phyloP scores from a whole-genome alignment of 2,888 invertebrate genomes.

The Morinoia aosen region DNA sequence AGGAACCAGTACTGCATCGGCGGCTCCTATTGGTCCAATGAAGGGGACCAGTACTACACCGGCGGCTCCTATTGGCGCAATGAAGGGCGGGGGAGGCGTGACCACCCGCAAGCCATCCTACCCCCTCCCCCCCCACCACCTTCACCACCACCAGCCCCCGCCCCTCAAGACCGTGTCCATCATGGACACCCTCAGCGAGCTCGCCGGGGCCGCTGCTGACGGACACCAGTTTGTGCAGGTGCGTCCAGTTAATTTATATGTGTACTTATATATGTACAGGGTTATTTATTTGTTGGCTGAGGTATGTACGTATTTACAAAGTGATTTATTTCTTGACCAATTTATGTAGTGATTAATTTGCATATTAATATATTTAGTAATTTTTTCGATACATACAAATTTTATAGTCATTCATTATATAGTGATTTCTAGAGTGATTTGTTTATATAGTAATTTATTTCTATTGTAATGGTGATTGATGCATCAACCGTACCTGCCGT shows the following conservation, averaged over 20 bases:
- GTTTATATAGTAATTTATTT: no score
- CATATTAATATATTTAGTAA: no score
- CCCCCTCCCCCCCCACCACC: conserved; percentile 18
- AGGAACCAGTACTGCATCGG: background rate
- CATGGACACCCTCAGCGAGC: conserved; percentile 70
- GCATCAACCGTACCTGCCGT: background rate
- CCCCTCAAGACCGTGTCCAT: conserved; percentile 70
- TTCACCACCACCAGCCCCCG: conserved; percentile 60
- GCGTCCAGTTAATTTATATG: conserved; percentile 23
- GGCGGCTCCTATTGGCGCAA: background rate
- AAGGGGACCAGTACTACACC: background rate
- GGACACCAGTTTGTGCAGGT: conserved; percentile 63
- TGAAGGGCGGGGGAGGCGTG: conserved; percentile 58
- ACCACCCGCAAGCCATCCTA: conserved; percentile 29
- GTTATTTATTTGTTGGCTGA: background rate
- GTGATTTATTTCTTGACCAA: background rate
- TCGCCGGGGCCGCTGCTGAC: conserved; percentile 67
- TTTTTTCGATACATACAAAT: no score
- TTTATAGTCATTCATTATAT: no score
- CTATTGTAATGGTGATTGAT: no score
- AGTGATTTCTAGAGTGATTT: no score
- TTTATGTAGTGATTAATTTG: no score
- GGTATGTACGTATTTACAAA: conserved; percentile 50
- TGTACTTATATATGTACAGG: conserved; percentile 54
- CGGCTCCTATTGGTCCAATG: background rate